Percentiles rank a stretch among this genome's conserved stretches.
phyloP scores from a whole-genome alignment of 2,888 invertebrate species.

The Diadromus collaris region DNA sequence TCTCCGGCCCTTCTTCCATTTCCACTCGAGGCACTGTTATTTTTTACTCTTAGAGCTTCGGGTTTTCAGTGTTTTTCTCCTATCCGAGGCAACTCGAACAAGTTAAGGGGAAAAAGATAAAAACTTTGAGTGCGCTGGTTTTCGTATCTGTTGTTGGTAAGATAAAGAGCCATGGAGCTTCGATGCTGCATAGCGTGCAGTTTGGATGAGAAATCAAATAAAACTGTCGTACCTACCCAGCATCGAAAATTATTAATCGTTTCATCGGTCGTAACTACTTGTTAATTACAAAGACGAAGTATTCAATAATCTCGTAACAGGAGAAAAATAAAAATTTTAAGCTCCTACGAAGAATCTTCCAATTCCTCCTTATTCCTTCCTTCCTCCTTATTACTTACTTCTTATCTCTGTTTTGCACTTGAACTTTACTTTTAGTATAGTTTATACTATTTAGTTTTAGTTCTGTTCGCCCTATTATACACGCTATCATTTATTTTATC shows the following conservation, averaged over 20 bases:
- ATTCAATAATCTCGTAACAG: neutral
- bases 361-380: slow-evolving; percentile 32
- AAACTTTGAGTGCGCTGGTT: neutral
- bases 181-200: neutral
- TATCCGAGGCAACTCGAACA: neutral
- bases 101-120: neutral
- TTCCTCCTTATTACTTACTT: too few relatives aligned
- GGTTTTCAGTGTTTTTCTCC: slow-evolving; percentile 9
- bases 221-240: neutral
- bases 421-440: too few relatives aligned
- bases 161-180: neutral
- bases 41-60: slow-evolving; percentile 6
- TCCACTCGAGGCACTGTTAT: slow-evolving; percentile 2
- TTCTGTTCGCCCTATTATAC: too few relatives aligned
- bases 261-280: neutral
- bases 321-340: neutral
- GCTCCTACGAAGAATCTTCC: neutral
- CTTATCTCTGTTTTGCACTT: too few relatives aligned
- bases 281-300: too few relatives aligned
- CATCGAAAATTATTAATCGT: neutral
- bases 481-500: slow-evolving; percentile 48
- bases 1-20: slow-evolving; percentile 2
- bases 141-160: neutral
- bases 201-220: neutral
- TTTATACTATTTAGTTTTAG: too few relatives aligned